Evolutionary conservation across 2,888 invertebrate genomes (phyloP).

Genomic region (Pachliopta kotzebuea): DNA sequence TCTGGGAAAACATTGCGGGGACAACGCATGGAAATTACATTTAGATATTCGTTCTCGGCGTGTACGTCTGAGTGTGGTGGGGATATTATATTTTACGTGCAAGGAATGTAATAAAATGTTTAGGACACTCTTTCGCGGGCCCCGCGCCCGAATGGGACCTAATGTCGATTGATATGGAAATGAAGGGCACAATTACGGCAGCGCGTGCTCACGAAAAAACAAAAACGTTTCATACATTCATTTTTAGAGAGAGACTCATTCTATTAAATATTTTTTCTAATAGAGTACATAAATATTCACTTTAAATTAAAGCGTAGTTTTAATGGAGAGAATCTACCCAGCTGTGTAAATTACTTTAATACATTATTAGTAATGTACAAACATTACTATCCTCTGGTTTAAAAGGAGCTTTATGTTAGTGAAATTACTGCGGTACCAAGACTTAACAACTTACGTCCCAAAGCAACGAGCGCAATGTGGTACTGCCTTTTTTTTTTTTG

Average conservation of each 20-base stretch:
- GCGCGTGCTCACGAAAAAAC: slow-evolving; percentile 38
- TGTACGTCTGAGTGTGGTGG: slow-evolving; percentile 74
- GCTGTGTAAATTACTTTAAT: no score
- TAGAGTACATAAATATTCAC: background rate
- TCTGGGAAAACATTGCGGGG: slow-evolving; percentile 80
- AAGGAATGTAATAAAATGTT: slow-evolving; percentile 78
- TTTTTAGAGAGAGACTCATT: slow-evolving; percentile 5
- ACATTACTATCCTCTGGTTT: no score
- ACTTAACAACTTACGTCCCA: no score
- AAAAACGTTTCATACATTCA: slow-evolving; percentile 21
- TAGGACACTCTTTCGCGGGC: slow-evolving; percentile 54
- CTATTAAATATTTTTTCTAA: background rate
- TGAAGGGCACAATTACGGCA: slow-evolving; percentile 59
- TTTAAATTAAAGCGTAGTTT: background rate
- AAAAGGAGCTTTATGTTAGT: no score
- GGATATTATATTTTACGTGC: slow-evolving; percentile 81
- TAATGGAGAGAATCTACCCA: no score
- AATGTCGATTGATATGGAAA: slow-evolving; percentile 72
- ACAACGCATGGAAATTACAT: slow-evolving; percentile 81
- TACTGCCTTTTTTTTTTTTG: no score
- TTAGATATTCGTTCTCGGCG: slow-evolving; percentile 78
- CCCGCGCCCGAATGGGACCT: slow-evolving; percentile 35
- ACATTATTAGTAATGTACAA: no score
- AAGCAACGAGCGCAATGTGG: no score
- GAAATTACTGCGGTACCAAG: no score